Percentiles rank a stretch among this genome's conserved stretches.
Conservation (phyloP, 2,797 vertebrate genomes). For the Graptemys geographica region DNA sequence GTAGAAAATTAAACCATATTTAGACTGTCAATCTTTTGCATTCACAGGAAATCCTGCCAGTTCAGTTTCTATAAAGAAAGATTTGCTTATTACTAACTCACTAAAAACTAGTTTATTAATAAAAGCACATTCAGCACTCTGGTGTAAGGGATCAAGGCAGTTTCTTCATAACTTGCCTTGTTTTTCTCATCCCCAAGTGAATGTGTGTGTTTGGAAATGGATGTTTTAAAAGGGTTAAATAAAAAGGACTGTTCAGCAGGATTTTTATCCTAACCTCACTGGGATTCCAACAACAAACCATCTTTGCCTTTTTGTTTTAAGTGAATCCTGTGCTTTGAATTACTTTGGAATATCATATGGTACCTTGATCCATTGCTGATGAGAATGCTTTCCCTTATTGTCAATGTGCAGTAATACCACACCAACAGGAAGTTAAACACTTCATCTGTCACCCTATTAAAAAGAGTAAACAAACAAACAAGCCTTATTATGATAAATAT, state of each 20-base stretch:
- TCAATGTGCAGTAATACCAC: slow-evolving; percentile 99
- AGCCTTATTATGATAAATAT: not conserved
- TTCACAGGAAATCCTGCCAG: not conserved
- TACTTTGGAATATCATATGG: not conserved
- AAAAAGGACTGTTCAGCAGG: not conserved
- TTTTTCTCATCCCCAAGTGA: not conserved
- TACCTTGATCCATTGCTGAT: slow-evolving; percentile 98
- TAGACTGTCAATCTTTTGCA: not conserved
- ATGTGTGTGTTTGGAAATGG: not conserved
- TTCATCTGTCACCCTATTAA: slow-evolving; percentile 93
- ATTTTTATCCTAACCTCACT: not conserved
- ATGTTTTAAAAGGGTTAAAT: not conserved
- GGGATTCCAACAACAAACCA: not conserved
- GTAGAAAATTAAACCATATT: not conserved
- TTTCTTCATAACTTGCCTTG: not conserved
- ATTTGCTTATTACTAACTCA: not conserved
- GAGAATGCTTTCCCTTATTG: slow-evolving; percentile 96
- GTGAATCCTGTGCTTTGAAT: not conserved
- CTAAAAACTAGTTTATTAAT: not conserved
- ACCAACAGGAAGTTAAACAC: slow-evolving; percentile 98
- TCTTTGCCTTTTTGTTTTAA: not conserved
- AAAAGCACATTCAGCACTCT: not conserved
- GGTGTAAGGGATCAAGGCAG: fast-evolving
- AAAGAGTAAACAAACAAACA: not conserved
- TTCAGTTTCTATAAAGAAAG: not conserved